Evolutionary conservation across 1,140 invertebrate species (phyloP).

Genomic region (Gonioctena quinquepunctata): DNA sequence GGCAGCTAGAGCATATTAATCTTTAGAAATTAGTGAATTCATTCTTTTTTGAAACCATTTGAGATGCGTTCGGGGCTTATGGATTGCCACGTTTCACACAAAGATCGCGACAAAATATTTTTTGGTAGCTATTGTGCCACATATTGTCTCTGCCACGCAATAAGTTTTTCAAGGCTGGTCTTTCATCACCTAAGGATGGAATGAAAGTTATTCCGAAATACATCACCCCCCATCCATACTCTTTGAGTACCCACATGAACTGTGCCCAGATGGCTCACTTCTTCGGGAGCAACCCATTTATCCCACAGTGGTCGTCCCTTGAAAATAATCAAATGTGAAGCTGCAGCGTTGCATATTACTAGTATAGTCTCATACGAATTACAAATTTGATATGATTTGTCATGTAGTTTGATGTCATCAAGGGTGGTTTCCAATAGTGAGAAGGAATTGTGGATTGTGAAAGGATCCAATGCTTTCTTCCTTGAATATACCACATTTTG

Average conservation of each 20-base stretch:
- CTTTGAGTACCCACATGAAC: constrained; percentile 45
- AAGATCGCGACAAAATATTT: neutral
- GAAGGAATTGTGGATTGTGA: constrained; percentile 45
- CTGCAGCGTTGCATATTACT: constrained; percentile 40
- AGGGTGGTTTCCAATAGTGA: constrained; percentile 35
- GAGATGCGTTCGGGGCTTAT: neutral
- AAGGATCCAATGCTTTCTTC: constrained; percentile 31
- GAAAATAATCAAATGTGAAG: constrained; percentile 50
- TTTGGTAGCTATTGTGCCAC: neutral
- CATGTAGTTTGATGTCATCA: constrained; percentile 29
- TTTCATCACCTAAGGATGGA: constrained; percentile 28
- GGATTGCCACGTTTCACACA: neutral
- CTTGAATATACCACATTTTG: neutral
- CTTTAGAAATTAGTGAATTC: neutral
- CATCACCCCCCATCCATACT: constrained; percentile 46
- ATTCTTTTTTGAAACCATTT: neutral
- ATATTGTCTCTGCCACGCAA: neutral
- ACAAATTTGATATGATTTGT: constrained; percentile 25
- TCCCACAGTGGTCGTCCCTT: constrained; percentile 38
- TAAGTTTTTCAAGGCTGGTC: constrained; percentile 31
- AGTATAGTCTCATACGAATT: constrained; percentile 49
- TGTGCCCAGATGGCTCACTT: constrained; percentile 37
- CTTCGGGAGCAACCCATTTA: constrained; percentile 23
- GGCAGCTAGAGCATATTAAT: neutral
- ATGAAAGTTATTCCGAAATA: constrained; percentile 37